phyloP scores from a whole-genome alignment of 2,888 invertebrate species.

The Nematopogon swammerdamellus region DNA sequence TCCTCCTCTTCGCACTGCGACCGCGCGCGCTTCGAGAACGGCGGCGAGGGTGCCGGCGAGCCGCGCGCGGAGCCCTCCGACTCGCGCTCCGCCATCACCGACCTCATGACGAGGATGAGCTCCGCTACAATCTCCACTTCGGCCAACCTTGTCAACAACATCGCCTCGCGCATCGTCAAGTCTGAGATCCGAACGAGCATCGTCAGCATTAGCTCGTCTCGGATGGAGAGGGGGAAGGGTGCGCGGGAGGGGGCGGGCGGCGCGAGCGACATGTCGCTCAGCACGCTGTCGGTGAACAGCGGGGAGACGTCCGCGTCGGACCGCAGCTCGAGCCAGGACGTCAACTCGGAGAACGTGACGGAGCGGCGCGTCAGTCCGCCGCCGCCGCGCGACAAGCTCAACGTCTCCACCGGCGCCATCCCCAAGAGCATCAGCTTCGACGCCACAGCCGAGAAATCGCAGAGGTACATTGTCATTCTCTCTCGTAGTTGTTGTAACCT shows the following conservation, averaged over 20 bases:
- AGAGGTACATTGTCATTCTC: conserved; percentile 40
- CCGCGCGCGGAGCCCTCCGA: not conserved
- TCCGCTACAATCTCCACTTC: conserved; percentile 39
- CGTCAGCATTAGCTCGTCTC: conserved; percentile 39
- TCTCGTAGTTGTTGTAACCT: too few relatives aligned
- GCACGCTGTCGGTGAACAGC: conserved; percentile 43
- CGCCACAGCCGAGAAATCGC: conserved; percentile 80
- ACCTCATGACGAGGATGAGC: conserved; percentile 42
- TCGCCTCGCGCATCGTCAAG: conserved; percentile 34
- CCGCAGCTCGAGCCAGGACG: conserved; percentile 47
- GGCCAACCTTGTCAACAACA: conserved; percentile 31
- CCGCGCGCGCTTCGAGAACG: conserved; percentile 14
- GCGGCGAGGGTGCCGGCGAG: not conserved
- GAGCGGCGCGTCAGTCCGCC: conserved; percentile 42
- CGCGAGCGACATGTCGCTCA: conserved; percentile 30
- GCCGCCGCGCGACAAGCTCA: conserved; percentile 16
- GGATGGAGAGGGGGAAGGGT: conserved; percentile 28
- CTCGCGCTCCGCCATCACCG: conserved; percentile 32
- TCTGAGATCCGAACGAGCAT: conserved; percentile 42
- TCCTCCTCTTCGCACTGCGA: conserved; percentile 36
- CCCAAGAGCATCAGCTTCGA: conserved; percentile 92
- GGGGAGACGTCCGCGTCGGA: conserved; percentile 43
- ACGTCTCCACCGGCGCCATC: conserved; percentile 72
- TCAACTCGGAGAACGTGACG: conserved; percentile 44
- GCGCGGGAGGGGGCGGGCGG: conserved; percentile 22